Evolutionary conservation across 2,113 vertebrate genomes (phyloP).

Genomic region (Alligator mississippiensis): DNA sequence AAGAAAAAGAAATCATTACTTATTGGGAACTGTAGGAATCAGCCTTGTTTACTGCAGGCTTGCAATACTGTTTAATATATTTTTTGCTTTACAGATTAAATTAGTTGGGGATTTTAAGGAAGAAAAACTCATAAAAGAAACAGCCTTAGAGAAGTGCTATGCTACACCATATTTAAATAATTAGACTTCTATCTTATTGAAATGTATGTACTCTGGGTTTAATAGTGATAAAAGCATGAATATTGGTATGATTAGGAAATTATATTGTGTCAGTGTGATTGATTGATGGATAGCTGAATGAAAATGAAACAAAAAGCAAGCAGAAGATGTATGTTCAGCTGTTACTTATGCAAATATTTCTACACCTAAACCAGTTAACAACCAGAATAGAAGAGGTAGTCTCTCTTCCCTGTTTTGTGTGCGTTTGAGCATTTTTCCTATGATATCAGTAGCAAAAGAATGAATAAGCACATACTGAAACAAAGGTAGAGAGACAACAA

Average conservation of each 20-base stretch:
- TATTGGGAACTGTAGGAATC: slow-evolving; percentile 46
- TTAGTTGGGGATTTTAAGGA: slow-evolving; percentile 53
- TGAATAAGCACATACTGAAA: slow-evolving; percentile 24
- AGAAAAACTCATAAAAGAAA: slow-evolving; percentile 72
- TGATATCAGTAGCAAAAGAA: not conserved
- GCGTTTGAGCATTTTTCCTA: not conserved
- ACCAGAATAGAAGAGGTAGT: slow-evolving; percentile 16
- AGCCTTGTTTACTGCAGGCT: slow-evolving; percentile 60
- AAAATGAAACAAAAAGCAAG: slow-evolving; percentile 75
- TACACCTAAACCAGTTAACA: slow-evolving; percentile 26
- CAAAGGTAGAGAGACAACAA: not conserved
- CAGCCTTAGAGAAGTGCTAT: slow-evolving; percentile 67
- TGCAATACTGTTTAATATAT: slow-evolving; percentile 59
- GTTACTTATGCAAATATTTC: slow-evolving; percentile 20
- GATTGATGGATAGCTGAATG: slow-evolving; percentile 80
- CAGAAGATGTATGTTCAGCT: slow-evolving; percentile 51
- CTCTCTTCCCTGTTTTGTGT: not conserved
- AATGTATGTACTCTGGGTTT: slow-evolving; percentile 73
- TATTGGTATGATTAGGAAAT: slow-evolving; percentile 84
- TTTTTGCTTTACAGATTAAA: slow-evolving; percentile 67
- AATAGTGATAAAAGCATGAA: slow-evolving; percentile 75
- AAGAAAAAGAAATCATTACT: slow-evolving; percentile 50
- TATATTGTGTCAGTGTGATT: slow-evolving; percentile 77
- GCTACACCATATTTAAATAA: slow-evolving; percentile 83
- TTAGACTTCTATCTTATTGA: slow-evolving; percentile 79